Evolutionary conservation across 2,797 vertebrate genomes (phyloP).

Genomic region (Balearica regulorum): DNA sequence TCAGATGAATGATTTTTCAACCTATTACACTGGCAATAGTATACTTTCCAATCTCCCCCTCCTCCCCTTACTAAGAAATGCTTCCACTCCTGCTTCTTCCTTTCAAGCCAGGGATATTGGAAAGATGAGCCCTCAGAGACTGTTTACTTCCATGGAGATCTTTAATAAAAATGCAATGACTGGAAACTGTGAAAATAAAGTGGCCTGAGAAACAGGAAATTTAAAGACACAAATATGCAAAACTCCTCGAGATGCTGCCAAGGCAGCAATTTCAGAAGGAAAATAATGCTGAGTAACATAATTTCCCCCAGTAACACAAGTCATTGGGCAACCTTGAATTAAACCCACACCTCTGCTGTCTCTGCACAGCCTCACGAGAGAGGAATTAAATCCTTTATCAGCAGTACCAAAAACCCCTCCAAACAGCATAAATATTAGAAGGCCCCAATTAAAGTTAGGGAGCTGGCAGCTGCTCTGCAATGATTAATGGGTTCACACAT

Average conservation of each 20-base stretch:
- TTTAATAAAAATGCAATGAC: slow-evolving; percentile 22
- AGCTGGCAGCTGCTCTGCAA: neutral
- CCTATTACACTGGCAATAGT: neutral
- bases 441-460: slow-evolving; percentile 14
- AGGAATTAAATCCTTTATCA: slow-evolving; percentile 9
- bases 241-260: neutral
- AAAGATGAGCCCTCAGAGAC: slow-evolving; percentile 15
- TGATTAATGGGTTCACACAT: slow-evolving; percentile 26
- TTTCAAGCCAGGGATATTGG: neutral
- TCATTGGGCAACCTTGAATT: slow-evolving; percentile 23
- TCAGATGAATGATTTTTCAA: neutral
- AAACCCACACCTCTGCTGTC: neutral
- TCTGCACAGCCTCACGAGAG: neutral
- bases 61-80: neutral
- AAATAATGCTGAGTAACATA: slow-evolving; percentile 21
- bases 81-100: neutral
- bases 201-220: neutral
- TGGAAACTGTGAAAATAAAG: neutral
- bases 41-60: neutral
- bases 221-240: neutral
- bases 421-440: slow-evolving; percentile 6
- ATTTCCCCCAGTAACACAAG: slow-evolving; percentile 2
- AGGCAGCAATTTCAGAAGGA: neutral
- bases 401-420: neutral
- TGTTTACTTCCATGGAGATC: slow-evolving; percentile 27